These are phyloP conservation scores for Cryptoleucopteryx plumbea DNA, from an alignment of 2,113 vertebrate species.

Conservation along the genomic window DNA sequence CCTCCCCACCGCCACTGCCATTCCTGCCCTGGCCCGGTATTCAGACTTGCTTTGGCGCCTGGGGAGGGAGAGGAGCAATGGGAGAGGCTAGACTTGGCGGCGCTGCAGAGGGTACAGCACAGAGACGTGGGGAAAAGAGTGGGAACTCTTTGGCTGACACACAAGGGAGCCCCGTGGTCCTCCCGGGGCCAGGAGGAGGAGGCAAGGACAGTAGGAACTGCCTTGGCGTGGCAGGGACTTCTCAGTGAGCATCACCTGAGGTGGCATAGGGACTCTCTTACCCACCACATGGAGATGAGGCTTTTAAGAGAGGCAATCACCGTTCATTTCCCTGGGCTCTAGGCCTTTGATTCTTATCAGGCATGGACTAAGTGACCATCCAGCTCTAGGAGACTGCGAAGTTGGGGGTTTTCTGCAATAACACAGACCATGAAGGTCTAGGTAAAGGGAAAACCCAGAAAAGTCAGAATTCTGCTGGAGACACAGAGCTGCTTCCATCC, in stretches of 20 bases:
- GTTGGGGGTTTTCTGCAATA: background rate
- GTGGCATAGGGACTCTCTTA: background rate
- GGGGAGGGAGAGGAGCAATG: background rate
- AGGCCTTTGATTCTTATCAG: background rate
- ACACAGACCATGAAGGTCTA: background rate
- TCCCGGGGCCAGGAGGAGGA: background rate
- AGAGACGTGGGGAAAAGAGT: background rate
- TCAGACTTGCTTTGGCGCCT: background rate
- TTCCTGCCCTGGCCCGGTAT: background rate
- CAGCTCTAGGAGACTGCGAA: background rate
- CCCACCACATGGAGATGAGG: background rate
- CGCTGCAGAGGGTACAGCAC: background rate
- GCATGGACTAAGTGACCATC: background rate
- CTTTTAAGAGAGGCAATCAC: background rate
- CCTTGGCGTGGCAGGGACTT: background rate
- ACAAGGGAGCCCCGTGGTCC: background rate
- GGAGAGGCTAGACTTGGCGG: background rate
- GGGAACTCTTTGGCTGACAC: background rate
- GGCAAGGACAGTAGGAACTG: background rate
- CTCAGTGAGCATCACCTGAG: background rate
- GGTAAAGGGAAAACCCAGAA: background rate
- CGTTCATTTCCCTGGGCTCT: background rate
- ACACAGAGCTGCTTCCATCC: background rate
- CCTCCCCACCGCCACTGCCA: rapidly evolving
- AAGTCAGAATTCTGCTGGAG: background rate